Conservation (phyloP, 1,140 invertebrate genomes). For the Hylaeus anthracinus region DNA sequence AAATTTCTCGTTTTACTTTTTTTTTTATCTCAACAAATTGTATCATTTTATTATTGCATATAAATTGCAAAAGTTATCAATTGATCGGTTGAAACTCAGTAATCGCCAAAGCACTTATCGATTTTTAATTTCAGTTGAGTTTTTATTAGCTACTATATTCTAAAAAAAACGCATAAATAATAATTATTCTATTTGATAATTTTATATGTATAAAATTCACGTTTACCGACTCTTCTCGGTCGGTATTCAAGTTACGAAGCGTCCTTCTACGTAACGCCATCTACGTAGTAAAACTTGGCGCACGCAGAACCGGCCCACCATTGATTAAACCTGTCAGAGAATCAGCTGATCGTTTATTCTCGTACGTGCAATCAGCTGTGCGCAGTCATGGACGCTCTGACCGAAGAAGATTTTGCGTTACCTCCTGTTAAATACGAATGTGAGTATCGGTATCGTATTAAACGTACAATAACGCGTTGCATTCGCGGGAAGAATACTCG, state of each 20-base stretch:
- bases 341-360: conserved; percentile 74
- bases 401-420: conserved; percentile 81
- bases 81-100: no score
- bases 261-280: conserved; percentile 56
- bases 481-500: not conserved
- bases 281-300: conserved; percentile 54
- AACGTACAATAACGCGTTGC: not conserved
- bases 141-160: no score
- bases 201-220: not conserved
- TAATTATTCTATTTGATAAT: not conserved
- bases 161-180: no score
- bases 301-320: conserved; percentile 48
- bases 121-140: no score
- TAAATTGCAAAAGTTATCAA: no score
- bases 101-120: no score
- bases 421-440: conserved; percentile 87
- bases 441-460: conserved; percentile 76
- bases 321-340: conserved; percentile 64
- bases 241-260: conserved; percentile 14
- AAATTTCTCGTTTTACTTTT: not conserved
- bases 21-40: not conserved
- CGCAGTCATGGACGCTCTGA: conserved; percentile 78
- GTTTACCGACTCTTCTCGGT: conserved; percentile 1
- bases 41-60: not conserved
- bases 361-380: conserved; percentile 74